phyloP scores from a whole-genome alignment of 2,888 invertebrate genomes.

The Rhyacophila evoluta region DNA sequence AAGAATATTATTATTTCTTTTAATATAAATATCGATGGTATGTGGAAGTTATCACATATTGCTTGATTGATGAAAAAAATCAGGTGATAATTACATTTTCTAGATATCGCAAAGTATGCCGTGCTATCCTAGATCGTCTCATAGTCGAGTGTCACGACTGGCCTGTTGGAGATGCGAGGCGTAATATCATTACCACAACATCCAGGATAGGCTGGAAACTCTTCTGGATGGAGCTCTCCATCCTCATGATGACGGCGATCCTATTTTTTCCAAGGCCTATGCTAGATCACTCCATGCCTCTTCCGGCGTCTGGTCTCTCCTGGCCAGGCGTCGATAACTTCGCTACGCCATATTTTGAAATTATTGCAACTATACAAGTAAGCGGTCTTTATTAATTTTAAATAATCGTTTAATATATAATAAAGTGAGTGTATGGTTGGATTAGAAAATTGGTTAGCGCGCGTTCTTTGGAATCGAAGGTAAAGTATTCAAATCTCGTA shows the following conservation, averaged over 20 bases:
- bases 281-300: constrained; percentile 42
- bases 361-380: constrained; percentile 41
- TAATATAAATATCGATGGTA: too few species aligned
- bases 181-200: constrained; percentile 32
- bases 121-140: constrained; percentile 34
- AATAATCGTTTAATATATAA: too few species aligned
- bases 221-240: constrained; percentile 42
- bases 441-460: too few species aligned
- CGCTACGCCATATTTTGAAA: constrained; percentile 47
- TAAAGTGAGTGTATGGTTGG: too few species aligned
- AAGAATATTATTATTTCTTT: too few species aligned
- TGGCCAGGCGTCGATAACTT: constrained; percentile 41
- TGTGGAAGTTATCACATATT: too few species aligned
- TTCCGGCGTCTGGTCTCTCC: constrained; percentile 42
- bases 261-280: constrained; percentile 38
- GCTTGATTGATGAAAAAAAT: too few species aligned
- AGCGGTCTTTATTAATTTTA: too few species aligned
- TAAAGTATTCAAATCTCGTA: too few species aligned
- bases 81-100: too few species aligned
- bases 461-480: too few species aligned
- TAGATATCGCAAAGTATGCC: constrained; percentile 31
- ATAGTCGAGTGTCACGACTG: constrained; percentile 40
- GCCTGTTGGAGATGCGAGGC: constrained; percentile 31
- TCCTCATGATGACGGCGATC: constrained; percentile 37
- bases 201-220: constrained; percentile 39